phyloP scores from a whole-genome alignment of 2,113 vertebrate species.

The Pelecanus crispus region DNA sequence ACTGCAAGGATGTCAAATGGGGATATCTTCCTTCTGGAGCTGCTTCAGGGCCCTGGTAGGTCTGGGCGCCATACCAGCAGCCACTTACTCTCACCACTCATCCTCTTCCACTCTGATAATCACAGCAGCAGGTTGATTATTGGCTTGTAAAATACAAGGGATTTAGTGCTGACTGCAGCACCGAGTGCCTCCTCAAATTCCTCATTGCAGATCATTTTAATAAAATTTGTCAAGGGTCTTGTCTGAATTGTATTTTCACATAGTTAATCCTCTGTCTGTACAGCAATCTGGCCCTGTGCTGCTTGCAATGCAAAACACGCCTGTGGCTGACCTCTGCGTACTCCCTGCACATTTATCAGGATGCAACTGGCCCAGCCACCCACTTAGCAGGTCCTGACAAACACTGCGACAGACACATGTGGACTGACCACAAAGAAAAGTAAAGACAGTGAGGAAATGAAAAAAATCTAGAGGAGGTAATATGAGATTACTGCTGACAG shows the following conservation, averaged over 20 bases:
- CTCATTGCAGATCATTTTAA: conserved; percentile 40
- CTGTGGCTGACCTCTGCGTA: neutral
- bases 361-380: neutral
- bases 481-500: conserved; percentile 35
- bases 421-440: neutral
- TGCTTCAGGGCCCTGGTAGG: conserved; percentile 18
- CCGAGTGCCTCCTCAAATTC: conserved; percentile 28
- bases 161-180: conserved; percentile 62
- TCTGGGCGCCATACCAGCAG: conserved; percentile 51
- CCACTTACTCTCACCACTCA: conserved; percentile 38
- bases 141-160: conserved; percentile 57
- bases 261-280: conserved; percentile 25
- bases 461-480: conserved; percentile 5
- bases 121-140: conserved; percentile 65
- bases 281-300: neutral
- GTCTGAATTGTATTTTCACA: conserved; percentile 48
- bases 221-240: conserved; percentile 52
- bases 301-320: neutral
- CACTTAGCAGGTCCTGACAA: neutral
- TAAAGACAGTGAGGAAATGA: conserved; percentile 29
- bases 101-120: conserved; percentile 56
- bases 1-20: neutral
- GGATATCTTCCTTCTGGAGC: conserved; percentile 22
- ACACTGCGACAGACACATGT: neutral
- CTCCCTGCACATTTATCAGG: neutral